phyloP scores from a whole-genome alignment of 1,140 invertebrate species.

The Musca vetustissima region DNA sequence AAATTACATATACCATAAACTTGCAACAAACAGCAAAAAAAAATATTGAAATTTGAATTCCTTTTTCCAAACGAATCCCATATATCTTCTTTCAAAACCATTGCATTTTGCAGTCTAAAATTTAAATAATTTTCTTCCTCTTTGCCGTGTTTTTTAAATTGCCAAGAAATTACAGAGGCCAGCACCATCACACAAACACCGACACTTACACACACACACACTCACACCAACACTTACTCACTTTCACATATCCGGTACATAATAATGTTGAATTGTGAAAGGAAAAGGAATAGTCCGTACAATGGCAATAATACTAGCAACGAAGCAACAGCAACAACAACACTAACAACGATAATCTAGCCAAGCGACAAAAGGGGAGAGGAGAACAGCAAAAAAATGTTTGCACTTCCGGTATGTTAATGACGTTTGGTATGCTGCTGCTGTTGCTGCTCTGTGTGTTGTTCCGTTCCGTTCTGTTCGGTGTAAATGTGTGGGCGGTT shows the following conservation, averaged over 20 bases:
- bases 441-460: too few relatives aligned
- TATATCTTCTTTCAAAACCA: too few relatives aligned
- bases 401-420: slow-evolving; percentile 16
- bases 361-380: neutral
- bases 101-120: too few relatives aligned
- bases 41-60: neutral
- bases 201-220: neutral
- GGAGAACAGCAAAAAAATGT: neutral
- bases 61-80: too few relatives aligned
- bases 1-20: neutral
- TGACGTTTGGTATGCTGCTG: neutral
- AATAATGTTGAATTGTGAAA: too few relatives aligned
- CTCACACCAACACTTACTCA: neutral
- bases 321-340: neutral
- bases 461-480: neutral
- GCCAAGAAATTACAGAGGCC: too few relatives aligned
- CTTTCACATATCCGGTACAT: too few relatives aligned
- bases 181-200: too few relatives aligned
- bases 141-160: too few relatives aligned
- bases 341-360: neutral
- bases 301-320: too few relatives aligned
- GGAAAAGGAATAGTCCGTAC: too few relatives aligned
- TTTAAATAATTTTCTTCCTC: too few relatives aligned
- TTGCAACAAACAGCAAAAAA: neutral
- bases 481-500: neutral